phyloP scores from a whole-genome alignment of 2,888 invertebrate species.

The Pegoplata infirma region DNA sequence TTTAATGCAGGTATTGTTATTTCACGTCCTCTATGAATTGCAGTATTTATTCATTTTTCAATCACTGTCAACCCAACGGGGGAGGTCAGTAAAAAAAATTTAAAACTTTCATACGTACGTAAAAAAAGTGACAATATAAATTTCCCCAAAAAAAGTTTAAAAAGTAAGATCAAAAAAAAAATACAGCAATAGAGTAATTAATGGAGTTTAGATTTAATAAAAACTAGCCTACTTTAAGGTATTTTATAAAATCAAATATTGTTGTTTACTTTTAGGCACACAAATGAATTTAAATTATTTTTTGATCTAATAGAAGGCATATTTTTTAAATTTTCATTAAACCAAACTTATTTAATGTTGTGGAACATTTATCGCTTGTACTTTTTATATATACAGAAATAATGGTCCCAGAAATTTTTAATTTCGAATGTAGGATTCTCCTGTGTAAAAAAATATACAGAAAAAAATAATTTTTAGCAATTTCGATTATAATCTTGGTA shows the following conservation, averaged over 20 bases:
- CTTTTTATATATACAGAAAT: no score
- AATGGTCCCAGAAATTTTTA: no score
- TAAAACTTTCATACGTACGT: neutral
- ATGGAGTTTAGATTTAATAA: neutral
- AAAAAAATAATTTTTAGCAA: no score
- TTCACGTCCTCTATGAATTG: slow-evolving; percentile 12
- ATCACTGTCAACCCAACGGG: slow-evolving; percentile 56
- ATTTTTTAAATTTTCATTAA: no score
- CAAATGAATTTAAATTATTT: no score
- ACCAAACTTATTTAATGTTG: no score
- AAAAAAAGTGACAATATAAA: neutral
- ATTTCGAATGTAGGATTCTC: no score
- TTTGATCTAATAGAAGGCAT: no score
- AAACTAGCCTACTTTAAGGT: neutral
- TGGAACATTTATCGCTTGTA: no score
- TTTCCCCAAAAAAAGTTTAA: neutral
- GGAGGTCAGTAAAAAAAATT: slow-evolving; percentile 38
- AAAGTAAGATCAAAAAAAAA: slow-evolving; percentile 7
- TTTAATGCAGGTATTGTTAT: slow-evolving; percentile 45
- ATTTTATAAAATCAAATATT: neutral
- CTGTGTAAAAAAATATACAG: no score
- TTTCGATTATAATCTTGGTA: no score
- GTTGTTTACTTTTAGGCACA: no score
- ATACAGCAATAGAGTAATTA: slow-evolving; percentile 22
- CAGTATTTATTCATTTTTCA: slow-evolving; percentile 56